phyloP scores from a whole-genome alignment of 2,888 invertebrate genomes.

The Lordiphosa fenestrarum region DNA sequence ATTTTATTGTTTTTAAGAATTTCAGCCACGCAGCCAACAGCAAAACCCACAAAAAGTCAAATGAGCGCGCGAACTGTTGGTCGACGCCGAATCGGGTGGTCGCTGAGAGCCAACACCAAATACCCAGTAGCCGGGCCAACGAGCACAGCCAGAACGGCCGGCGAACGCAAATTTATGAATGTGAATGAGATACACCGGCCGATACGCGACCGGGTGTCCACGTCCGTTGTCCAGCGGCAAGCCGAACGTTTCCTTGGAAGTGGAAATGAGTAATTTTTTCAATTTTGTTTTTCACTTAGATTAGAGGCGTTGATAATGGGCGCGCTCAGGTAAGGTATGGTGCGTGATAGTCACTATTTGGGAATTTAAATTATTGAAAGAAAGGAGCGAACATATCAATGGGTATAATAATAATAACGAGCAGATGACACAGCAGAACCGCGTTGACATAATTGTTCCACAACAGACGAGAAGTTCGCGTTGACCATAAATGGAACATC shows the following conservation, averaged over 20 bases:
- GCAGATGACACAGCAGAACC: slow-evolving; percentile 44
- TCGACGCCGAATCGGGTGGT: slow-evolving; percentile 57
- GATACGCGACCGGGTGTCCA: slow-evolving; percentile 59
- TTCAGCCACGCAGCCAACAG: slow-evolving; percentile 61
- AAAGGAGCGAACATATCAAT: slow-evolving; percentile 6
- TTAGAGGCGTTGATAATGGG: slow-evolving; percentile 61
- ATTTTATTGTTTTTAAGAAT: slow-evolving; percentile 75
- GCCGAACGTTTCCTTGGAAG: slow-evolving; percentile 69
- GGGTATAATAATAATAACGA: slow-evolving; percentile 22
- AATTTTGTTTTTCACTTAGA: slow-evolving; percentile 65
- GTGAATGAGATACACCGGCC: slow-evolving; percentile 69
- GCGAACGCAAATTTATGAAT: slow-evolving; percentile 75
- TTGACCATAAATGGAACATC: not conserved
- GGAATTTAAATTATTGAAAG: slow-evolving; percentile 20
- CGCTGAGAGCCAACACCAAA: slow-evolving; percentile 45
- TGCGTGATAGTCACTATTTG: slow-evolving; percentile 1
- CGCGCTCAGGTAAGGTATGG: slow-evolving; percentile 1
- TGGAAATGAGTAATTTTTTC: slow-evolving; percentile 75
- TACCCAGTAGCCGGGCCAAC: slow-evolving; percentile 47
- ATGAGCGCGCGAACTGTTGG: slow-evolving; percentile 46
- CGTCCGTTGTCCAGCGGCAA: slow-evolving; percentile 48
- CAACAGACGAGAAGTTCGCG: not conserved
- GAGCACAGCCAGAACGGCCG: slow-evolving; percentile 45
- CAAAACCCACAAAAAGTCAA: slow-evolving; percentile 46
- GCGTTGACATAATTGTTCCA: slow-evolving; percentile 20